A percentile compares a stretch with the other conserved stretches of the same genome.
These are phyloP conservation scores for Caenorhabditis becei DNA, from an alignment of 2,888 invertebrate genomes.

Conservation along the genomic window DNA sequence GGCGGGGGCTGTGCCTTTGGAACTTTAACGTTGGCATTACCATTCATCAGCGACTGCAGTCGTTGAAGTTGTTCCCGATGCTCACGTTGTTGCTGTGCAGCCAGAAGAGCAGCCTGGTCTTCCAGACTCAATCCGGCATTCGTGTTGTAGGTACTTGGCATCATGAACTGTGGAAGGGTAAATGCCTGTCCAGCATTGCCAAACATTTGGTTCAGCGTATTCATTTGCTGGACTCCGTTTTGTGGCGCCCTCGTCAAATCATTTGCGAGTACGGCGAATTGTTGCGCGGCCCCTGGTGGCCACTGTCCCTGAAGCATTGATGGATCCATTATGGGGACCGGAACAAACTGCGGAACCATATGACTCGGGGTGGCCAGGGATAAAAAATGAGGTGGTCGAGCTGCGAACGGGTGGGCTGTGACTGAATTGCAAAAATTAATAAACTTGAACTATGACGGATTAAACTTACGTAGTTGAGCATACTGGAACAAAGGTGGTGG, in stretches of 20 bases:
- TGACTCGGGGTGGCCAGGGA: slow-evolving; percentile 63
- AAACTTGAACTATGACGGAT: too few species aligned
- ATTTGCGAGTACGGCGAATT: slow-evolving; percentile 58
- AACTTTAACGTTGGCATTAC: slow-evolving; percentile 8
- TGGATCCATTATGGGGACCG: slow-evolving; percentile 78
- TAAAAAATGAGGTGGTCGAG: slow-evolving; percentile 64
- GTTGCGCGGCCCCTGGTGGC: slow-evolving; percentile 50
- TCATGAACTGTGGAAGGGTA: slow-evolving; percentile 38
- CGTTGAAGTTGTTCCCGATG: slow-evolving; percentile 6
- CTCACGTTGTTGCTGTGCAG: slow-evolving; percentile 30
- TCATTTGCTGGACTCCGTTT: slow-evolving; percentile 27
- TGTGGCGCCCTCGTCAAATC: slow-evolving; percentile 49
- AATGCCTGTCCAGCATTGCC: slow-evolving; percentile 28
- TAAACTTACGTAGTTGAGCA: slow-evolving; percentile 59
- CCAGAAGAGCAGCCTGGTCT: not conserved
- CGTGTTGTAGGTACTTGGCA: slow-evolving; percentile 8
- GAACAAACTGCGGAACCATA: slow-evolving; percentile 74
- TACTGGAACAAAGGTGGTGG: slow-evolving; percentile 75
- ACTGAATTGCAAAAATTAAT: not conserved
- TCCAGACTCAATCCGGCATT: slow-evolving; percentile 22
- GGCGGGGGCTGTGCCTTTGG: slow-evolving; percentile 9
- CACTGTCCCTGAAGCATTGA: slow-evolving; percentile 64
- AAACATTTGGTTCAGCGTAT: slow-evolving; percentile 49
- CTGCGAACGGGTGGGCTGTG: slow-evolving; percentile 52
- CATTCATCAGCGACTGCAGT: slow-evolving; percentile 22